Base-by-base conservation (phyloP, 2,797 vertebrate species). In the Rhinoraja longicauda region DNA sequence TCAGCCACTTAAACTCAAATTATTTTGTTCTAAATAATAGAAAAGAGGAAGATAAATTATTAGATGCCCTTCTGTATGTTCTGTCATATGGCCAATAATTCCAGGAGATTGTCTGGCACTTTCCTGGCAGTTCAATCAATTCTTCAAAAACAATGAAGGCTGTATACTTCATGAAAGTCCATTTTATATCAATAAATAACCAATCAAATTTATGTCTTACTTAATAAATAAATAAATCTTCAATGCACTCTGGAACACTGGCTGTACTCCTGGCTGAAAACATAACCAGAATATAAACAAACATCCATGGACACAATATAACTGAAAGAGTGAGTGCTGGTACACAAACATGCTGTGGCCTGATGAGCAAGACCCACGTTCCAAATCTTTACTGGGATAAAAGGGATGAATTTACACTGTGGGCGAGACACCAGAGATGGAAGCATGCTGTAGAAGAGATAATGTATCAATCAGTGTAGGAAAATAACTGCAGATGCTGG, bases 111-210 rank as follows among this genome's bases (percentile, higher is more conserved):
- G 32, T 15, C 57, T 64, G 29, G 0, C n/a, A 59, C 5, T 19
- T 32, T 64, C 62, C n/a, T 86, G 82, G 82, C 84, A 88, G 2
- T n/a, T 32, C 24, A 86, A 29, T 57, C 57, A 84, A 62, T 32
- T 64, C 19, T 72, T 45, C 90, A 53, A 73, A 75, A 75, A 75
- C 70, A 92, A 53, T 72, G 21, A 73, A 73, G 72, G 36, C 90
- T 45, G 90, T 26, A 21, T 36, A 39, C 21, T 73, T 73, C 67
- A 72, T 24, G 15, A 72, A 45, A 2, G 24, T 72, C 32, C 67
- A 91, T 53, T 91, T 91, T 36, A 91, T 45, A 53, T 26, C 4
- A 45, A 91, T 67, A 91, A 91, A 91, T 29, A 91, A 90, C 1
- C 10, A 62, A 91, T 32, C 6, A 62, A 32, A 6, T 64, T 15